Percentiles rank a stretch among this genome's conserved stretches.
Conservation (phyloP, 1,140 invertebrate species). For the Cotesia chilonis region DNA sequence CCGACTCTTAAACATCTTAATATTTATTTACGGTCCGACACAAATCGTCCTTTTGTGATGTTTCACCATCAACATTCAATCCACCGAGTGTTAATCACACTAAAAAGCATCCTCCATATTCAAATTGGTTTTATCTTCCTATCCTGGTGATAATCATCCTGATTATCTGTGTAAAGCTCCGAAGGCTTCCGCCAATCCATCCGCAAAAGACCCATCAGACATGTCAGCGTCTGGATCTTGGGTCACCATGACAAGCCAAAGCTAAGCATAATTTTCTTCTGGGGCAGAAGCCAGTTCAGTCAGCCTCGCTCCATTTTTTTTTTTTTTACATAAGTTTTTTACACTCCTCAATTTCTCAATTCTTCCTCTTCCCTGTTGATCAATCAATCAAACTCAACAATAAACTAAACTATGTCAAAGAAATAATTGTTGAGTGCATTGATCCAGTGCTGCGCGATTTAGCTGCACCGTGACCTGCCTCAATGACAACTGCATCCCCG, state of each 20-base stretch:
- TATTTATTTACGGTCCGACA: not conserved
- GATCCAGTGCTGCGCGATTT: constrained; percentile 43
- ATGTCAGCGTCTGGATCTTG: constrained; percentile 2
- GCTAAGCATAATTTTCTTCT: not conserved
- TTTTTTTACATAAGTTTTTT: constrained; percentile 1
- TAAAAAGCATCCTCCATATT: not conserved
- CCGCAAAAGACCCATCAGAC: not conserved
- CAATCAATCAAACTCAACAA: no score
- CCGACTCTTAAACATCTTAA: constrained; percentile 59
- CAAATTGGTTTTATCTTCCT: not conserved
- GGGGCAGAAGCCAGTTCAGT: not conserved
- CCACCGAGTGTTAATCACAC: not conserved
- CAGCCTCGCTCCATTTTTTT: not conserved
- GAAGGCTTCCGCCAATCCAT: not conserved
- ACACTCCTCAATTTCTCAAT: not conserved
- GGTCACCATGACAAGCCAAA: not conserved
- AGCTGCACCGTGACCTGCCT: constrained; percentile 54
- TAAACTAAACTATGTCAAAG: not conserved
- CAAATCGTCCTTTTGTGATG: constrained; percentile 29
- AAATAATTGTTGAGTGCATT: constrained; percentile 26
- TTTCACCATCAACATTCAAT: not conserved
- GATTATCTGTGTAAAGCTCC: not conserved
- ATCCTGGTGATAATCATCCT: not conserved
- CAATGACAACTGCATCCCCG: constrained; percentile 50
- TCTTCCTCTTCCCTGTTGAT: not conserved